phyloP scores from a whole-genome alignment of 2,113 vertebrate genomes.

The Piaya cayana region DNA sequence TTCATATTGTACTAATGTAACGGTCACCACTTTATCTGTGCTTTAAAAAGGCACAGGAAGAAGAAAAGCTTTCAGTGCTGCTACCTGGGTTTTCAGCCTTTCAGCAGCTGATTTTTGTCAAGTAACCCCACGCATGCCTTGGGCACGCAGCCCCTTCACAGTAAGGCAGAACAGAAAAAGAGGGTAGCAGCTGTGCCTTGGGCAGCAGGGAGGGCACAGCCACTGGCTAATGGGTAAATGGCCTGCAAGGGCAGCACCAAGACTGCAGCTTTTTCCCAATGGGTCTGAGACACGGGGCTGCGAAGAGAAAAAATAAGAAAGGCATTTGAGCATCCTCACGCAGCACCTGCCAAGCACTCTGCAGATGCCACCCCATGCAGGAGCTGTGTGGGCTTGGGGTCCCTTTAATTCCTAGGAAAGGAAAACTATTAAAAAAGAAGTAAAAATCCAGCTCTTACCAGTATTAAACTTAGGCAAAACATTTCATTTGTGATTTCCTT shows the following conservation, averaged over 20 bases:
- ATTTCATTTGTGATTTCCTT: background rate
- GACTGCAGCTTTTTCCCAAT: background rate
- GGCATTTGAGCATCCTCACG: background rate
- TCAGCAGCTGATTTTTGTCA: conserved; percentile 46
- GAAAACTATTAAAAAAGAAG: background rate
- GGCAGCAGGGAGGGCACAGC: background rate
- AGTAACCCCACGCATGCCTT: background rate
- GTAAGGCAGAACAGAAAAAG: background rate
- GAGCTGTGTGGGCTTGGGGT: background rate
- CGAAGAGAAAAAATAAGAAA: background rate
- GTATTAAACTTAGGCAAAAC: background rate
- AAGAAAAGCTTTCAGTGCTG: conserved; percentile 60
- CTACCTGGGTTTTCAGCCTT: conserved; percentile 47
- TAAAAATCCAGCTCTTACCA: conserved; percentile 31
- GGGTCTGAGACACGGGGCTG: background rate
- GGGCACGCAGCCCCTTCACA: conserved; percentile 39
- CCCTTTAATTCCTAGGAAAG: conserved; percentile 14
- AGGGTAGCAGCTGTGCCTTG: background rate
- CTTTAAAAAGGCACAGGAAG: conserved; percentile 32
- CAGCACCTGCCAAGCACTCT: rapidly evolving
- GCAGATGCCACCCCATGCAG: rapidly evolving
- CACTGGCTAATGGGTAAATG: background rate
- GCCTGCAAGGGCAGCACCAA: background rate
- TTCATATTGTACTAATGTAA: background rate
- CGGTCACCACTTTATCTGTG: conserved; percentile 26